These are phyloP conservation scores for Papilio elwesi DNA, from an alignment of 2,888 invertebrate species.

Conservation along the genomic window DNA sequence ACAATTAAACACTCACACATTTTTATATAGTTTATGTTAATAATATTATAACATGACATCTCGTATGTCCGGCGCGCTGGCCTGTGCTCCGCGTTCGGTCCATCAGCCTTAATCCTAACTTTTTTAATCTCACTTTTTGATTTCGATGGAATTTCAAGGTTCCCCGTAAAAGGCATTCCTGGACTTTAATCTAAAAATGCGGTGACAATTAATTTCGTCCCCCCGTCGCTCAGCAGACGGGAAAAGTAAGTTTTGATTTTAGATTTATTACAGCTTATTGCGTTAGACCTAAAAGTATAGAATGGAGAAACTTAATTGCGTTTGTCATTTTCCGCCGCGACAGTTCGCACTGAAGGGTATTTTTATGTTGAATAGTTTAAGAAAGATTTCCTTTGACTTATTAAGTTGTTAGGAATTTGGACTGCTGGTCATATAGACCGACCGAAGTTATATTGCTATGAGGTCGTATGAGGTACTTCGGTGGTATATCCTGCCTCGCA, in stretches of 20 bases:
- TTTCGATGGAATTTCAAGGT: constrained; percentile 29
- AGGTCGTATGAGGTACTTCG: no score
- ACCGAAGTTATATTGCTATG: no score
- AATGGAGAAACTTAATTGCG: neutral
- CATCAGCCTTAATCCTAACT: constrained; percentile 20
- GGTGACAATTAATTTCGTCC: constrained; percentile 33
- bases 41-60: no score
- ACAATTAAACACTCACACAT: no score
- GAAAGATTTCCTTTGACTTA: no score
- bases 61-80: no score
- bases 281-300: neutral
- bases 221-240: neutral
- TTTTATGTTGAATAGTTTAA: neutral
- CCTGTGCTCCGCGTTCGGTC: neutral
- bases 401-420: no score
- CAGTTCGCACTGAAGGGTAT: neutral
- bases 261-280: neutral
- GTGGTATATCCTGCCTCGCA: no score
- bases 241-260: neutral
- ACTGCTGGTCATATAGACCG: neutral
- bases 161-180: constrained; percentile 25
- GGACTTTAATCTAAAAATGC: constrained; percentile 29
- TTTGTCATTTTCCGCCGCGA: neutral
- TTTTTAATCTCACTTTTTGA: constrained; percentile 35
- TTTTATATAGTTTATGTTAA: no score